Percentiles rank a stretch among this genome's conserved stretches.
Conservation (phyloP, 2,888 invertebrate species). For the Agriopis leucophaearia region DNA sequence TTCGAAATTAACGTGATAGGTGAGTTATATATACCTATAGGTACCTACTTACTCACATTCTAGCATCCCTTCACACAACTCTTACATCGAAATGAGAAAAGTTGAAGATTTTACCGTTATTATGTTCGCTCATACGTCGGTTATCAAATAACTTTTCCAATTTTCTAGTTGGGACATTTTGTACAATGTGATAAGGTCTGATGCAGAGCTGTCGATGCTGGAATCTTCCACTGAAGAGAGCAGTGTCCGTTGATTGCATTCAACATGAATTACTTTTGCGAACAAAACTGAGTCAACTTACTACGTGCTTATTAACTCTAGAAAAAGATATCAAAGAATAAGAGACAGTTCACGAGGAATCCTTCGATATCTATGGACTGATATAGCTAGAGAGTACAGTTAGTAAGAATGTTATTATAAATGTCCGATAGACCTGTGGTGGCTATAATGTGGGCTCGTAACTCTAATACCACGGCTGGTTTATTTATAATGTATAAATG, state of each 20-base stretch:
- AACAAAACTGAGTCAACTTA: not conserved
- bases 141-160: constrained; percentile 32
- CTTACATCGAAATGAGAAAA: constrained; percentile 26
- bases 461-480: no score
- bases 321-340: no score
- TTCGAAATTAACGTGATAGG: no score
- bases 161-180: constrained; percentile 15
- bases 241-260: not conserved
- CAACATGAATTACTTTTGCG: not conserved
- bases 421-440: no score
- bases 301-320: not conserved
- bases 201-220: not conserved
- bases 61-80: constrained; percentile 7
- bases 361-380: no score
- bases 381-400: no score
- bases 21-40: not conserved
- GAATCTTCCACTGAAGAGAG: not conserved
- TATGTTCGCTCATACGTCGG: constrained; percentile 16
- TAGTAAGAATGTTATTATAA: no score
- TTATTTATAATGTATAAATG: no score
- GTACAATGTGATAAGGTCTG: not conserved
- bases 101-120: constrained; percentile 23
- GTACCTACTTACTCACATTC: not conserved
- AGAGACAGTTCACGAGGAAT: no score
- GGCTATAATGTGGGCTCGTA: no score